phyloP scores from a whole-genome alignment of 2,797 vertebrate genomes.

The Kryptopterus vitreolus region DNA sequence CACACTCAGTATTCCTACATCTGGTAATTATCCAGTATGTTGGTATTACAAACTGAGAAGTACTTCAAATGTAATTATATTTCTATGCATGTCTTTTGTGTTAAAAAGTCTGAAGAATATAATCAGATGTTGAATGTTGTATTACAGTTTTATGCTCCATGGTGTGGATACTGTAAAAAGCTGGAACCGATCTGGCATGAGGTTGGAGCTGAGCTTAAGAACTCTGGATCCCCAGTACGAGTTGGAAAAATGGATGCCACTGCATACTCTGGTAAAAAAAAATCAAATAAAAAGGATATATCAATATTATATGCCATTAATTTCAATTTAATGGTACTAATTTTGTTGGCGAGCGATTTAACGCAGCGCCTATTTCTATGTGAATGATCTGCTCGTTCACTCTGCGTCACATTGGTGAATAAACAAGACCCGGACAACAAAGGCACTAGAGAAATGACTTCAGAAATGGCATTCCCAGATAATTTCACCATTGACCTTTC shows the following conservation, averaged over 20 bases:
- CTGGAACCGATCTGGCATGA: conserved; percentile 95
- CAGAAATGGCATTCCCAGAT: no score
- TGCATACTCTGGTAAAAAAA: conserved; percentile 90
- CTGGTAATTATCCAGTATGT: neutral
- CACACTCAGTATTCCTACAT: neutral
- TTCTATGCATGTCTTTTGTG: neutral
- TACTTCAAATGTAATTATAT: neutral
- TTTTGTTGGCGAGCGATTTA: no score
- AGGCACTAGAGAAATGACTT: no score
- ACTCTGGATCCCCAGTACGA: conserved; percentile 89
- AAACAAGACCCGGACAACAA: no score
- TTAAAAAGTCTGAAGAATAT: neutral
- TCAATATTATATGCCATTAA: no score
- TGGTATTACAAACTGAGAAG: neutral
- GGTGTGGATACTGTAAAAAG: conserved; percentile 99
- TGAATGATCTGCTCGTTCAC: no score
- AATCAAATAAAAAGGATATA: no score
- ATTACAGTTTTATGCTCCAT: conserved; percentile 93
- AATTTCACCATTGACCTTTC: no score
- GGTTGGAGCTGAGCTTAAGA: conserved; percentile 87
- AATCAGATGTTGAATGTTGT: neutral
- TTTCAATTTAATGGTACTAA: no score
- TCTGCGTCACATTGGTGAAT: no score
- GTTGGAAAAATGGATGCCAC: conserved; percentile 99
- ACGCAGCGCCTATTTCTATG: no score